Percentiles rank a stretch among this genome's conserved stretches.
Evolutionary conservation across 2,797 vertebrate genomes (phyloP).

Genomic region (Ispidina picta): DNA sequence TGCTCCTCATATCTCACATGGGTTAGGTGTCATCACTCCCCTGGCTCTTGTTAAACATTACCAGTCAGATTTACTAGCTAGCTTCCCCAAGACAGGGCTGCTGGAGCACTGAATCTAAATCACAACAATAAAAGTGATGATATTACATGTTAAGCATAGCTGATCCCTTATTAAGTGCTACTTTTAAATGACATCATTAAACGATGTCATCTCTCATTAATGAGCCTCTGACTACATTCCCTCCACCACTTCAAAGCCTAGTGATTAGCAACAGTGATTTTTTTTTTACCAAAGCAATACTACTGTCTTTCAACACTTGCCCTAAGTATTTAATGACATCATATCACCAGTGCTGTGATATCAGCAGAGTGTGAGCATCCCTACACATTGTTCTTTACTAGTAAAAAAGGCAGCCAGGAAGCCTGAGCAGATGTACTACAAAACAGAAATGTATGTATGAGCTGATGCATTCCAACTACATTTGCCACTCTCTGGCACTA

Average conservation of each 20-base stretch:
- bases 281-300: background rate
- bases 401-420: background rate
- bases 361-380: background rate
- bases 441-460: background rate
- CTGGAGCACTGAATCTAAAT: background rate
- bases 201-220: background rate
- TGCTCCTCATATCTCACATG: background rate
- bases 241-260: background rate
- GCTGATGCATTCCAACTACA: background rate
- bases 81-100: background rate
- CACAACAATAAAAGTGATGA: background rate
- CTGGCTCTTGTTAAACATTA: background rate
- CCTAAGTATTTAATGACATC: background rate
- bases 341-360: accelerated
- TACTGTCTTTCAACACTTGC: background rate
- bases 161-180: background rate
- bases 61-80: background rate
- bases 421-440: background rate
- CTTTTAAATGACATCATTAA: background rate
- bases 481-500: background rate
- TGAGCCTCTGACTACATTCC: background rate
- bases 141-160: background rate
- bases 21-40: background rate
- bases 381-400: background rate
- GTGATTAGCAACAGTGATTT: background rate